phyloP scores from a whole-genome alignment of 2,797 vertebrate species.

The Clarias laeviceps region DNA sequence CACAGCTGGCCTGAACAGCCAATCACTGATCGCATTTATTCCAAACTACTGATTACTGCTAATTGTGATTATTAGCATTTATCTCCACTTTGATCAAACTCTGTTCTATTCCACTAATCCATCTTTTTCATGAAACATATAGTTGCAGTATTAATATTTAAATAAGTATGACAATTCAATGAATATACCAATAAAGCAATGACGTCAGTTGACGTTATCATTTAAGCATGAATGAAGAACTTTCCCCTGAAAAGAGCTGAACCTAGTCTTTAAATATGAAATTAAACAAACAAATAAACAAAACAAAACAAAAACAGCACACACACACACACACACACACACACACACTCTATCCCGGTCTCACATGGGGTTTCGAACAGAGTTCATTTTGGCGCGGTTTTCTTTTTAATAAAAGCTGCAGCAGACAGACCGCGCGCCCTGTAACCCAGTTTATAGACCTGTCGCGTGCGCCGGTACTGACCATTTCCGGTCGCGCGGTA shows the following conservation, averaged over 20 bases:
- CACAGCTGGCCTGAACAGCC: too few relatives aligned
- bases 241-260: neutral
- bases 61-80: too few relatives aligned
- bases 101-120: neutral
- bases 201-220: neutral
- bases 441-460: neutral
- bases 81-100: neutral
- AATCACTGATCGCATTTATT: too few relatives aligned
- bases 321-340: too few relatives aligned
- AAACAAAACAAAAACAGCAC: neutral
- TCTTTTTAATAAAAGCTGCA: neutral
- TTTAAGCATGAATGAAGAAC: neutral
- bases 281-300: neutral
- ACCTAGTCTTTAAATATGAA: neutral
- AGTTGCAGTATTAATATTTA: neutral
- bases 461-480: constrained; percentile 27
- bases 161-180: neutral
- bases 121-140: neutral
- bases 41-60: too few relatives aligned
- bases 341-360: too few relatives aligned
- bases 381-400: neutral
- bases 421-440: neutral
- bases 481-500: constrained; percentile 25
- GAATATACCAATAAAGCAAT: neutral
- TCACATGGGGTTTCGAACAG: too few relatives aligned